Evolutionary conservation across 2,797 vertebrate species (phyloP).

Genomic region (Myotis pilosus): DNA sequence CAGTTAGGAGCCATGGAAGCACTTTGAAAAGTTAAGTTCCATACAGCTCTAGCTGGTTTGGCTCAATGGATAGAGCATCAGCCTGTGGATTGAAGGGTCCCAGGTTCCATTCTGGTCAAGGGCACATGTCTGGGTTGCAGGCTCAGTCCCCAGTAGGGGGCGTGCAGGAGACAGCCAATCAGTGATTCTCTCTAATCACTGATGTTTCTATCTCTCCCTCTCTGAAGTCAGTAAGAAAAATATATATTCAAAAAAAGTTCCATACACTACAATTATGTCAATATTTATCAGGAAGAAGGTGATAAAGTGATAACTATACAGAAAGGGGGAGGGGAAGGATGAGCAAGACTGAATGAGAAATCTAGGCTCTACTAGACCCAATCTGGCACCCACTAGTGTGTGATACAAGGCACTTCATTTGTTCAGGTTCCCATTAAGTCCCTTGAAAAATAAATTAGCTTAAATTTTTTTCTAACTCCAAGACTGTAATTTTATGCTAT

Average conservation of each 20-base stretch:
- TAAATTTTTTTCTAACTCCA: conserved; percentile 14
- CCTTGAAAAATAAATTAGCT: neutral
- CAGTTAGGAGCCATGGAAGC: neutral
- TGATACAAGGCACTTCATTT: neutral
- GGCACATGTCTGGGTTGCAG: too few species aligned
- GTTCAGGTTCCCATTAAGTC: neutral
- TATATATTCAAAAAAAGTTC: neutral
- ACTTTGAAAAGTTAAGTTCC: neutral
- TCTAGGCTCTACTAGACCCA: neutral
- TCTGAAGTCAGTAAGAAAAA: too few species aligned
- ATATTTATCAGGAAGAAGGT: neutral
- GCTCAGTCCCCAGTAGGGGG: too few species aligned
- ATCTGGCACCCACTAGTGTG: neutral
- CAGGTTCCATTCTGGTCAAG: too few species aligned
- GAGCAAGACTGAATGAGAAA: neutral
- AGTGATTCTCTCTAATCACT: too few species aligned
- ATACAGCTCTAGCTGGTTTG: too few species aligned
- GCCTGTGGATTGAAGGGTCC: too few species aligned
- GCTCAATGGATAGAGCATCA: too few species aligned
- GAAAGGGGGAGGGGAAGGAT: neutral
- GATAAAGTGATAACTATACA: neutral
- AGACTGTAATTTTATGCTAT: neutral
- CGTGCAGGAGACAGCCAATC: too few species aligned
- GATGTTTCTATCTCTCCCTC: too few species aligned
- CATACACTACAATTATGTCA: neutral